Evolutionary conservation across 2,888 invertebrate species (phyloP).

Genomic region (Drosophila borborema): DNA sequence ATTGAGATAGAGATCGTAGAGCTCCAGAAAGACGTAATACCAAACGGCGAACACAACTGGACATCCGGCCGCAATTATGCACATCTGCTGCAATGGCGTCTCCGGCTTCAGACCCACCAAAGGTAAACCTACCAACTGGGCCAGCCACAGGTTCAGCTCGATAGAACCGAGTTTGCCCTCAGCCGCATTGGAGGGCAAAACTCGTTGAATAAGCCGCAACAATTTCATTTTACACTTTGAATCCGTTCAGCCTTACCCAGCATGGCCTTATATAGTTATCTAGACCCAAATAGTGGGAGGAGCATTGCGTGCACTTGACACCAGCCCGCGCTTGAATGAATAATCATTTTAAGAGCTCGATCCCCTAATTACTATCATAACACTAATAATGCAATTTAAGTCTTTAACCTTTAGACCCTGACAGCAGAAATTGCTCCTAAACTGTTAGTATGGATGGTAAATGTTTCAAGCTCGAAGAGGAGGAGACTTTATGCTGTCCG

Average conservation of each 20-base stretch:
- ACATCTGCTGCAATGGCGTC: slow-evolving; percentile 30
- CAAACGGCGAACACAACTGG: slow-evolving; percentile 29
- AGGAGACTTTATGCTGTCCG: too few relatives aligned
- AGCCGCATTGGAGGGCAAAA: slow-evolving; percentile 63
- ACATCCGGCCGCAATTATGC: slow-evolving; percentile 39
- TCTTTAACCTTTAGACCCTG: background rate
- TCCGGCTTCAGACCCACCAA: slow-evolving; percentile 61
- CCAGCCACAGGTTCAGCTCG: slow-evolving; percentile 70
- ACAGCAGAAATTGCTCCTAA: background rate
- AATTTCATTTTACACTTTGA: slow-evolving; percentile 42
- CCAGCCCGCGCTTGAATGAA: slow-evolving; percentile 36
- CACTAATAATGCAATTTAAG: slow-evolving; percentile 1
- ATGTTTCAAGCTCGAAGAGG: background rate
- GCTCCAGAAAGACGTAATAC: slow-evolving; percentile 46
- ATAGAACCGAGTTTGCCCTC: slow-evolving; percentile 73
- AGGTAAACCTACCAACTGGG: slow-evolving; percentile 70
- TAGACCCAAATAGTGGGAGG: background rate
- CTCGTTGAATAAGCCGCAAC: slow-evolving; percentile 14
- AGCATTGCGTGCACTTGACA: slow-evolving; percentile 24
- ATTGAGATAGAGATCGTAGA: slow-evolving; percentile 49
- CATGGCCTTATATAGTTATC: slow-evolving; percentile 12
- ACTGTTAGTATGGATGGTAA: background rate
- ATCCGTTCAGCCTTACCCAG: background rate
- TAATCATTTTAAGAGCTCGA: slow-evolving; percentile 19
- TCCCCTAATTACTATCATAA: slow-evolving; percentile 23